These are phyloP conservation scores for Cliona cf. orientalis DNA, from an alignment of 37 sponge, comb jelly and placozoan species.

Conservation along the genomic window DNA sequence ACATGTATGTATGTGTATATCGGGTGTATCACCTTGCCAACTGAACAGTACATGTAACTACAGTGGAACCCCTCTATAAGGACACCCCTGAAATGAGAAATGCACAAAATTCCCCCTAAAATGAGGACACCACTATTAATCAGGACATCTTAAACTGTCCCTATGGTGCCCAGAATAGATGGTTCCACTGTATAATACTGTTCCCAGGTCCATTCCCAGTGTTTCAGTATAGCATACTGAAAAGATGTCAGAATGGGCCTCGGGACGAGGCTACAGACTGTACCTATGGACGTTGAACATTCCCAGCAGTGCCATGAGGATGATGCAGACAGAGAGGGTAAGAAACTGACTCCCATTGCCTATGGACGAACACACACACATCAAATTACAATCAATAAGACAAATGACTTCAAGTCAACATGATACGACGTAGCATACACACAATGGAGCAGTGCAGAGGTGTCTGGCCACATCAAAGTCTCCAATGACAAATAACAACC, in stretches of 20 bases:
- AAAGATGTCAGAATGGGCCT: background rate
- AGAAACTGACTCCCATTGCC: conserved; percentile 90
- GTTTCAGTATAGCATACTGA: too few relatives aligned
- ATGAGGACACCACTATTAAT: too few relatives aligned
- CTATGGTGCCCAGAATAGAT: too few relatives aligned
- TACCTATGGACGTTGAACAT: conserved; percentile 90
- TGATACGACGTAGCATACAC: background rate
- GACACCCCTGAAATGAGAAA: too few relatives aligned
- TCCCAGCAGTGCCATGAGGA: conserved; percentile 81
- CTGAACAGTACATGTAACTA: too few relatives aligned
- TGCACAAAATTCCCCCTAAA: too few relatives aligned
- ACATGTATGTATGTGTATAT: too few relatives aligned
- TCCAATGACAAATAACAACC: background rate
- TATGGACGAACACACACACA: background rate
- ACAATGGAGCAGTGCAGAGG: background rate
- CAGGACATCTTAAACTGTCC: too few relatives aligned
- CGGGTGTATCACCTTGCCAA: too few relatives aligned
- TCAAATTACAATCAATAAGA: background rate
- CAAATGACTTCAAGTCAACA: background rate
- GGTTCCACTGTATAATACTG: too few relatives aligned
- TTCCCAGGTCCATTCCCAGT: too few relatives aligned
- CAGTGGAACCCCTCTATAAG: too few relatives aligned
- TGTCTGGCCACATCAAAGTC: background rate
- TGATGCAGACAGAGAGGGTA: conserved; percentile 50
- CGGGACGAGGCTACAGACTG: background rate